A percentile compares a stretch with the other conserved stretches of the same genome.
phyloP scores from a whole-genome alignment of 2,888 invertebrate genomes.

The Elegia similella region DNA sequence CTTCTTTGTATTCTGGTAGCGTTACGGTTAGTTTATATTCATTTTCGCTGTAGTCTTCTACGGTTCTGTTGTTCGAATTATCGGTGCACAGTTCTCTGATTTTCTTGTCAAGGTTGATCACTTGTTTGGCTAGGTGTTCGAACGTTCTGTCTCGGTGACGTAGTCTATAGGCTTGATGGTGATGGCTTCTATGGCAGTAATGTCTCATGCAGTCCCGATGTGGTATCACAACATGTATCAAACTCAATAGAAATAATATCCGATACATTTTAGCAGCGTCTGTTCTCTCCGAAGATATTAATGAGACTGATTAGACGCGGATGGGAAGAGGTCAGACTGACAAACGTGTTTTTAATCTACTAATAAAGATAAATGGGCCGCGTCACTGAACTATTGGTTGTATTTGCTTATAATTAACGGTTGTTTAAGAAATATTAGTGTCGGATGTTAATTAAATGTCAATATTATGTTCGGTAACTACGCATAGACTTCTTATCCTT shows the following conservation, averaged over 20 bases:
- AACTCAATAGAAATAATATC: neutral
- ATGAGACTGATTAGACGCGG: neutral
- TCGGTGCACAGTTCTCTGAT: slow-evolving; percentile 18
- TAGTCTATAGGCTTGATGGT: slow-evolving; percentile 13
- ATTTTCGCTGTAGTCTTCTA: slow-evolving; percentile 16
- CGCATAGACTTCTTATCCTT: neutral
- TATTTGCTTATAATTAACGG: neutral
- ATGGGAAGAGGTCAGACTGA: neutral
- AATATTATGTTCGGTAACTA: neutral
- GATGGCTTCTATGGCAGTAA: neutral
- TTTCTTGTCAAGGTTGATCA: slow-evolving; percentile 21
- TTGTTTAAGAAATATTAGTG: neutral
- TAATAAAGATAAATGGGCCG: neutral
- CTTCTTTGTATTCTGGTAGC: slow-evolving; percentile 16
- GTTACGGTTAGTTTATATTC: slow-evolving; percentile 17
- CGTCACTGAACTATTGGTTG: neutral
- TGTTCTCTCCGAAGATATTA: neutral
- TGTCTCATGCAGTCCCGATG: neutral
- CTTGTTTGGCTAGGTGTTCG: slow-evolving; percentile 19
- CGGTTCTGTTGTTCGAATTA: neutral
- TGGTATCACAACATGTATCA: neutral
- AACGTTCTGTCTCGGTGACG: slow-evolving; percentile 19
- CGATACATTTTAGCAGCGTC: neutral
- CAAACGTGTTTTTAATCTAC: slow-evolving; percentile 1
- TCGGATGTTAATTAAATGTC: neutral